phyloP scores from a whole-genome alignment of 2,797 vertebrate genomes.

The Trichosurus vulpecula region DNA sequence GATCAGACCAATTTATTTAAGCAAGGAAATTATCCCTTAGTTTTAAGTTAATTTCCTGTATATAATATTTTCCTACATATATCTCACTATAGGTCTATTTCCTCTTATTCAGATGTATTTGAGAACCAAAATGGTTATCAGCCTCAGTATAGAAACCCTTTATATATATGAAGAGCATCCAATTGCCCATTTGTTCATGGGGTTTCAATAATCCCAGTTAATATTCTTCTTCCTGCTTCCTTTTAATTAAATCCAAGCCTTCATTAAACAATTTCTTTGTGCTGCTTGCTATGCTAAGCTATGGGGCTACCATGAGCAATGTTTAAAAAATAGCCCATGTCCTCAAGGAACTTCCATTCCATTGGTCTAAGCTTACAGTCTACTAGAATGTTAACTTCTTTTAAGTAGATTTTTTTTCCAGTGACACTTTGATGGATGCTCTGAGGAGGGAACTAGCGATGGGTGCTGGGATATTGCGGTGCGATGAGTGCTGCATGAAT shows the following conservation, averaged over 20 bases:
- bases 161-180: neutral
- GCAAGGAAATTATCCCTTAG: neutral
- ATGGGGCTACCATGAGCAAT: neutral
- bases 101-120: conserved; percentile 11
- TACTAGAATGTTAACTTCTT: neutral
- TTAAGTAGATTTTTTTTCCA: neutral
- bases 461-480: neutral
- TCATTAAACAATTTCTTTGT: neutral
- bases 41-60: neutral
- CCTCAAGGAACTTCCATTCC: neutral
- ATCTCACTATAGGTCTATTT: neutral
- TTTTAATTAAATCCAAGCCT: neutral
- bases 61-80: neutral
- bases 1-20: neutral
- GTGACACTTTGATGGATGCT: conserved; percentile 40
- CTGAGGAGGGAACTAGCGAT: conserved; percentile 26
- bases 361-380: neutral
- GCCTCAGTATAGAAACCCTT: neutral
- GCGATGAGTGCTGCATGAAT: neutral
- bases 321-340: neutral
- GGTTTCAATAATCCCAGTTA: neutral
- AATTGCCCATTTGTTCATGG: neutral
- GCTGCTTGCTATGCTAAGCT: neutral
- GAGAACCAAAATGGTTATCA: neutral
- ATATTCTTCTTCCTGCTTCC: conserved; percentile 39